These are phyloP conservation scores for Nyctalus aviator DNA, from an alignment of 2,797 vertebrate genomes.

Conservation along the genomic window DNA sequence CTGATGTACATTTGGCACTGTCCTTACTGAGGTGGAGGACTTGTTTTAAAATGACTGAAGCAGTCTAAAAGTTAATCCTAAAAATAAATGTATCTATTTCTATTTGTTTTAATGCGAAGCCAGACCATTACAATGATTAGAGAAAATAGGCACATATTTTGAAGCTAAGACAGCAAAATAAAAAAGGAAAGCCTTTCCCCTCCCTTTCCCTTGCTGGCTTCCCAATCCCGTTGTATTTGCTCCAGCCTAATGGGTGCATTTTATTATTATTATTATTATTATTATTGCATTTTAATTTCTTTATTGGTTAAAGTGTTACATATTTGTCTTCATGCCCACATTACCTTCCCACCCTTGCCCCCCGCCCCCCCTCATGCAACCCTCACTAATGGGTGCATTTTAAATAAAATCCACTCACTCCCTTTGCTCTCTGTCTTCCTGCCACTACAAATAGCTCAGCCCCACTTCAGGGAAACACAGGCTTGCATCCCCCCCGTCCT, in stretches of 20 bases:
- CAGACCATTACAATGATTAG: constrained; percentile 48
- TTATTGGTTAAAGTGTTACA: too few relatives aligned
- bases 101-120: constrained; percentile 54
- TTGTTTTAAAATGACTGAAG: constrained; percentile 25
- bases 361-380: too few relatives aligned
- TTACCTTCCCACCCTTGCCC: too few relatives aligned
- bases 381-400: not conserved
- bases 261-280: not conserved
- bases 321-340: too few relatives aligned
- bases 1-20: constrained; percentile 35
- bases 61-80: constrained; percentile 34
- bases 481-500: not conserved
- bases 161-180: constrained; percentile 7
- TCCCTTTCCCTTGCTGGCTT: not conserved
- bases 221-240: not conserved
- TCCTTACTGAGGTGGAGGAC: not conserved
- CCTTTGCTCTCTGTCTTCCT: not conserved
- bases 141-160: not conserved
- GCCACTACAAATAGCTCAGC: not conserved
- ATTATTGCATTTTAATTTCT: too few relatives aligned
- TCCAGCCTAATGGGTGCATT: constrained; percentile 55
- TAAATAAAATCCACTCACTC: constrained; percentile 51
- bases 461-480: not conserved
- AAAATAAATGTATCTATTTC: constrained; percentile 32
- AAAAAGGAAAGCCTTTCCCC: constrained; percentile 19